Evolutionary conservation across 2,113 vertebrate species (phyloP), one percentile per base, ranked within the genome.

Genomic region (Scytalopus superciliaris): DNA sequence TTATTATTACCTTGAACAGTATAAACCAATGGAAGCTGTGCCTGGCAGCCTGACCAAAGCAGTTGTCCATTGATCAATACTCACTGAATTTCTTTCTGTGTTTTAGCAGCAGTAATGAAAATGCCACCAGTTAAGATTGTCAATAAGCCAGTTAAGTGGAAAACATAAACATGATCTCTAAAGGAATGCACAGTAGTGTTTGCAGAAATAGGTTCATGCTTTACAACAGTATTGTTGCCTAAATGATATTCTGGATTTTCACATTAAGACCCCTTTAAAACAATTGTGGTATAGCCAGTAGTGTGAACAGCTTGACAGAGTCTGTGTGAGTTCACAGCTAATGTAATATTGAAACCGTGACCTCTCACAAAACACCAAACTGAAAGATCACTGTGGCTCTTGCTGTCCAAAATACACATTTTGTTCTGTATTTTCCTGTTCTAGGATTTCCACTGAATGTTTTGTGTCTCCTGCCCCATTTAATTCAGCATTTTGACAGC

Each of bases 381-480:
- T 87, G 84, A 52, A 82, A 73, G 45, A 84, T 75, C 27, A 56
- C 30, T 68, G 37, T 53, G 28, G 35, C 27, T 90, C 6, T 69
- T 93, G 5, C 66, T 60, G 39, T 66, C 5, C 14, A n/a, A 81
- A 59, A 74, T 49, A 12, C 10, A 28, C 45, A 12, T 86, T 92
- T 53, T 95, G 2, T 97, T 53, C 80, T 93, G 21, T 94, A 5
- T 97, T 92, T 95, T 94, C 84, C 75, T 91, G 9, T 96, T 83
- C 52, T 94, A 99, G 99, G 99, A 27, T 99, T 99, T 97, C 99
- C 99, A 68, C 97, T 99, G 94, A 99, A 99, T 42, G 99, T 99
- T 87, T 97, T 99, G 91, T 99, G 99, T 97, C 98, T 99, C 76
- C 98, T 99, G 96, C 99, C 99, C 78, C 99, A 99, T 95, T 98